Base-by-base conservation (phyloP, 2,113 vertebrate species). In the Odontophorus gujanensis region DNA sequence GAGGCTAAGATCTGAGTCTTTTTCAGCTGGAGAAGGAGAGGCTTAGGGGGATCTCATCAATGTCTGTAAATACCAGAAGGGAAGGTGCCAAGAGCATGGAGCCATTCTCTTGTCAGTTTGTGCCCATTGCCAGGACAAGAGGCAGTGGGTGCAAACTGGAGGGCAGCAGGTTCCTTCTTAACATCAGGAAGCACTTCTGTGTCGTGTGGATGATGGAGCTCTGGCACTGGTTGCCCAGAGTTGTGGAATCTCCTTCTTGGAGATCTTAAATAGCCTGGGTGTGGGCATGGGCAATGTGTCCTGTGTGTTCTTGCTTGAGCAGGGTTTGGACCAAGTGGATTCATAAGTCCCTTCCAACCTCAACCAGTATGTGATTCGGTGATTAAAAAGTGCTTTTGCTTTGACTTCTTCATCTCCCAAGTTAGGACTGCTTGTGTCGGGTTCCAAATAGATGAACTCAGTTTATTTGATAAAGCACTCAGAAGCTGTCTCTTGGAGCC, bases 301-400 rank as follows among this genome's bases (percentile, higher is more conserved):
- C 19, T 20, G 8, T n/a, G 13, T 59, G n/a, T 19, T n/a, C 20
- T 13, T 34, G n/a, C n/a, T 59, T 59, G 58, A 36, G n/a, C 7
- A 36, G n/a, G n/a, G 21, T n/a, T 22, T 59, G n/a, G 58, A 34
- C n/a, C n/a, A 59, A 21, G 14, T 36, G n/a, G 12, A 21, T 34
- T 13, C n/a, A 59, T 12, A 59, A n/a, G 20, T 59, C 58, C 58
- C 21, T 59, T 22, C n/a, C n/a, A 59, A 34, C 57, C 19, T 58
- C 20, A 58, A 13, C 21, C 13, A 22, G n/a, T 28, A 21, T 34
- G n/a, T 59, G 57, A 59, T 58, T 58, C 57, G 22, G n/a, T 34
- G 21, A 91, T 89, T 93, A 42, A 93, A 79, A 82, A 78, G 73
- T 26, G 1, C 55, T 91, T 94, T 87, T 47, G 57, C 30, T 94